A percentile compares a stretch with the other conserved stretches of the same genome.
phyloP scores from a whole-genome alignment of 2,888 invertebrate genomes.

The Hirtodrosophila alboralis region DNA sequence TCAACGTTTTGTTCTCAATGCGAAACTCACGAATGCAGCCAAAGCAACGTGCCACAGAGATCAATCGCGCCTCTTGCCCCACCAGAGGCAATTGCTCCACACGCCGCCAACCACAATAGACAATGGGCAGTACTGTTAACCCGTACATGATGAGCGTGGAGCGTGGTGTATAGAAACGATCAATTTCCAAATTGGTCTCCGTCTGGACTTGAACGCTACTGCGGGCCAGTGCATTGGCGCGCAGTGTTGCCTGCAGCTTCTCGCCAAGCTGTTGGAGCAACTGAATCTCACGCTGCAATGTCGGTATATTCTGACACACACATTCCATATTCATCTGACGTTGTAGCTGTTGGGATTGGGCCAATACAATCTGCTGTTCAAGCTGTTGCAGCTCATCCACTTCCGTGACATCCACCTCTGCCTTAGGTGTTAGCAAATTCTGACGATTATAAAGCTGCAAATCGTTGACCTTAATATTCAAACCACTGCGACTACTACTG shows the following conservation, averaged over 20 bases:
- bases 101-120: constrained; percentile 6
- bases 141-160: constrained; percentile 1
- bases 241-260: constrained; percentile 72
- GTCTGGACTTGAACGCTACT: too few relatives aligned
- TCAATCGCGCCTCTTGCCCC: too few relatives aligned
- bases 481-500: too few relatives aligned
- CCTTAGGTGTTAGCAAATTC: constrained; percentile 11
- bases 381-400: background rate
- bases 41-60: constrained; percentile 11
- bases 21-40: constrained; percentile 70
- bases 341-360: background rate
- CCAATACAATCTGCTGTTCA: background rate
- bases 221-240: constrained; percentile 3
- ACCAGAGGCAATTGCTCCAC: constrained; percentile 1
- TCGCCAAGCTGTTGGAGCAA: constrained; percentile 72
- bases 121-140: constrained; percentile 30
- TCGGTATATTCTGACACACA: constrained; percentile 75
- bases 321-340: constrained; percentile 61
- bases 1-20: constrained; percentile 73
- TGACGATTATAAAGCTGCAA: too few relatives aligned
- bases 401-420: constrained; percentile 1
- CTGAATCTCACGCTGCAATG: constrained; percentile 75
- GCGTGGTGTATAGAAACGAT: constrained; percentile 58
- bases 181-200: too few relatives aligned
- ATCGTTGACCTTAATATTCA: too few relatives aligned